A percentile compares a stretch with the other conserved stretches of the same genome.
Conservation (phyloP, 2,888 invertebrate genomes). For the Cryptosula pallasiana region DNA sequence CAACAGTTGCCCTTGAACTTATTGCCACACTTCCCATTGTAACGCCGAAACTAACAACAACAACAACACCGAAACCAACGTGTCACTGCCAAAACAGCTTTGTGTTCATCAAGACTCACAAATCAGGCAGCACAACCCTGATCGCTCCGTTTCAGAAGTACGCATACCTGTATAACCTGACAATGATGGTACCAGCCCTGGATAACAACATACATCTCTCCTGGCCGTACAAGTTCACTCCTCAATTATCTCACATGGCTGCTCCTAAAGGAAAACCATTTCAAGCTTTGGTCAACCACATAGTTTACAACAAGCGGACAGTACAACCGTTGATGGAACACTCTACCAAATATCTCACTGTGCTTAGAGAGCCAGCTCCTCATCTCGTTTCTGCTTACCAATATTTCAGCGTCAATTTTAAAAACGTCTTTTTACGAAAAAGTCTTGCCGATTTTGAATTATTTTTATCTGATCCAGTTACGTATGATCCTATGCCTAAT, state of each 20-base stretch:
- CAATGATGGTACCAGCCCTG: neutral
- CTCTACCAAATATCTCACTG: neutral
- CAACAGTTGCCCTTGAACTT: no score
- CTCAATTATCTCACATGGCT: neutral
- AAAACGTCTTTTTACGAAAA: neutral
- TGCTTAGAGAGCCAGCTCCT: conserved; percentile 3
- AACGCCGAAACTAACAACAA: no score
- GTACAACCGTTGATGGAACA: neutral
- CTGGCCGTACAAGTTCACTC: conserved; percentile 3
- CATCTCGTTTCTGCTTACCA: conserved; percentile 13
- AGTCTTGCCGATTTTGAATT: neutral
- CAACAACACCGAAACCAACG: no score
- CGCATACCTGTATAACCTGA: conserved; percentile 10
- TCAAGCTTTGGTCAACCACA: conserved; percentile 15
- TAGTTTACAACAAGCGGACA: neutral
- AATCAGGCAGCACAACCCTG: conserved; percentile 20
- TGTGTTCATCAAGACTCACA: conserved; percentile 20
- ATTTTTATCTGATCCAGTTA: neutral
- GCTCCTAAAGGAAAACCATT: neutral
- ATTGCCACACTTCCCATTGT: no score
- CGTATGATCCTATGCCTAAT: conserved; percentile 3
- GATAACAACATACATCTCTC: conserved; percentile 9
- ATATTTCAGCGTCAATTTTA: conserved; percentile 7
- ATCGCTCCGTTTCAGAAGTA: conserved; percentile 15
- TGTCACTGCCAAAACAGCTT: neutral